Evolutionary conservation across 1,140 invertebrate genomes (phyloP).

Genomic region (Drosophila takahashii): DNA sequence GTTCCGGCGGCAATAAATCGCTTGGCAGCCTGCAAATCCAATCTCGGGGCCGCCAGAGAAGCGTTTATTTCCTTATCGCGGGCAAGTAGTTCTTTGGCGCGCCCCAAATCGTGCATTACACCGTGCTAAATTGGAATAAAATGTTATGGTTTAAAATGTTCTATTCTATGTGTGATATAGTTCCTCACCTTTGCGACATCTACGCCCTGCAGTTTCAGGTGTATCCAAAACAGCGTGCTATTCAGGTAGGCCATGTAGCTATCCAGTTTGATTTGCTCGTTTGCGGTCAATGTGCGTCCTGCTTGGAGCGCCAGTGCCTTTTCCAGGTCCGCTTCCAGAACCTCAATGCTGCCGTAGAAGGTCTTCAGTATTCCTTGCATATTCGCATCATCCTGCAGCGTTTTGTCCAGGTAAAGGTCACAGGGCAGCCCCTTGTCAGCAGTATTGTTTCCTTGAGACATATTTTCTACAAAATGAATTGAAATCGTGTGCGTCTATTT

Average conservation of each 20-base stretch:
- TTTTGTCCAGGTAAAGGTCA: neutral
- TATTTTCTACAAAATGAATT: neutral
- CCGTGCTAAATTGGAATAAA: conserved; percentile 12
- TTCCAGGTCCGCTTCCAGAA: conserved; percentile 45
- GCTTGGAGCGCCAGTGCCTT: conserved; percentile 8
- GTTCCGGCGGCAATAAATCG: conserved; percentile 57
- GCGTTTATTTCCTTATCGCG: conserved; percentile 55
- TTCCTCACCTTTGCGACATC: conserved; percentile 46
- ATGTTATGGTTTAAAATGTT: neutral
- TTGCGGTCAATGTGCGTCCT: neutral
- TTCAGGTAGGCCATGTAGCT: conserved; percentile 50
- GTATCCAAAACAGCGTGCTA: conserved; percentile 63
- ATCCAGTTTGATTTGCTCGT: conserved; percentile 62
- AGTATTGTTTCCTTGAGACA: neutral
- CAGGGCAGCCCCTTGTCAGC: neutral
- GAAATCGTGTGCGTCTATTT: conserved; percentile 1
- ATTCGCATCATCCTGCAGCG: conserved; percentile 20
- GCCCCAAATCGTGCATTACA: conserved; percentile 51
- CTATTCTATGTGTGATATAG: neutral
- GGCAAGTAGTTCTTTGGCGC: conserved; percentile 55
- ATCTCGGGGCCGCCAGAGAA: conserved; percentile 32
- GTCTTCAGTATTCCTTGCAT: conserved; percentile 19
- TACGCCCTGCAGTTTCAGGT: conserved; percentile 50
- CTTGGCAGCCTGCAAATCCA: conserved; percentile 53
- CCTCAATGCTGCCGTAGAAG: conserved; percentile 36